Base-by-base conservation (phyloP, 2,113 vertebrate genomes). In the Sminthopsis crassicaudata region DNA sequence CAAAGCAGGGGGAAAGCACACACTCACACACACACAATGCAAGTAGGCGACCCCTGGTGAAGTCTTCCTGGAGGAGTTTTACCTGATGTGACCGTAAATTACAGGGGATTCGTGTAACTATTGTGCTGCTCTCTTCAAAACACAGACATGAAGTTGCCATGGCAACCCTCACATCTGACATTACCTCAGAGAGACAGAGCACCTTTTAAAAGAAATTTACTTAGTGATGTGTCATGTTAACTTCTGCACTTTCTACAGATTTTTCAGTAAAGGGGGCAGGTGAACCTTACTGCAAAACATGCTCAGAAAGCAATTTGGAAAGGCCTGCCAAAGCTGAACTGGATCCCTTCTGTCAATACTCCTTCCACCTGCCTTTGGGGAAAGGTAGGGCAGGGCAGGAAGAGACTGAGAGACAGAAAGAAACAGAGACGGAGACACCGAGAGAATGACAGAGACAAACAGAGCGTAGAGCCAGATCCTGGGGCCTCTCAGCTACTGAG, bases 121-220 rank as follows among this genome's bases (percentile, higher is more conserved):
- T 2, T 25, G 54, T 16, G 11, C 46, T 0, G 4, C 10, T 84
- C 0, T 30, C 57, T 24, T 90, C 52, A 26, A 14, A 93, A 95
- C 89, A 90, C 52, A 95, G 57, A 93, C 46, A 48, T 16, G 57
- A 55, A 12, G 55, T 95, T 30, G 0, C 96, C 96, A 95, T 22
- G 27, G 67, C 55, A 95, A 94, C 93, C 0, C 42, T 19, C 94
- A 55, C 52, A 42, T 52, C 94, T 92, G 42, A 92, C 60, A 48
- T 67, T 54, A 36, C 88, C 76, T 90, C 76, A 10, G 50, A 94
- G 51, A 93, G 84, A 89, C 5, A 92, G 42, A 52, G 46, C 88
- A 95, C 67, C 89, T 96, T 94, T 57, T 46, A 2, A 91, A 89
- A 91, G 92, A 93, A 51, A 93, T 84, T 84, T 54, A 27, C 94